Percentiles rank a stretch among this genome's conserved stretches.
These are phyloP conservation scores for Pygocentrus nattereri DNA, from an alignment of 2,797 vertebrate species.

Conservation along the genomic window DNA sequence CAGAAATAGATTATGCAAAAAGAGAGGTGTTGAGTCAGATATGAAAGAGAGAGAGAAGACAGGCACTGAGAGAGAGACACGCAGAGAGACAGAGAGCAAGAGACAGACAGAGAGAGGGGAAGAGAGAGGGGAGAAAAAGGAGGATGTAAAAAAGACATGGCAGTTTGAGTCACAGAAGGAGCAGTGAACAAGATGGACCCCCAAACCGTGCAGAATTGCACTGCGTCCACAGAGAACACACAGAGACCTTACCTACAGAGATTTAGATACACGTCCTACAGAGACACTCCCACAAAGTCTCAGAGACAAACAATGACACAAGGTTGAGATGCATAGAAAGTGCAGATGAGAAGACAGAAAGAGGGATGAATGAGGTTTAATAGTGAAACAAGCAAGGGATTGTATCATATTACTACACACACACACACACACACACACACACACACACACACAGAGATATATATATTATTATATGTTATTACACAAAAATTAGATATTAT, in stretches of 20 bases:
- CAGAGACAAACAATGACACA: constrained; percentile 30
- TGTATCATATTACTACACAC: not conserved
- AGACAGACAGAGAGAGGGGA: constrained; percentile 10
- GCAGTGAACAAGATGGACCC: constrained; percentile 62
- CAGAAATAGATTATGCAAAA: constrained; percentile 73
- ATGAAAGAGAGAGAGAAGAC: constrained; percentile 64
- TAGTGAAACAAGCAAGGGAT: constrained; percentile 51
- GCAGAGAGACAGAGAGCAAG: constrained; percentile 49
- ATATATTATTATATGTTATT: too few species aligned
- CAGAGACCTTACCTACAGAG: constrained; percentile 34
- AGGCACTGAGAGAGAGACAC: constrained; percentile 49
- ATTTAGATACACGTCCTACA: constrained; percentile 50
- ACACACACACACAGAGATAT: too few species aligned
- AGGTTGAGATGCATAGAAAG: constrained; percentile 4
- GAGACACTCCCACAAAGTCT: constrained; percentile 42
- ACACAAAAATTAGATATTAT: too few species aligned
- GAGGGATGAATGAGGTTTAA: constrained; percentile 37
- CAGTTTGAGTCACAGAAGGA: constrained; percentile 41
- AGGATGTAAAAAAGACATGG: constrained; percentile 53
- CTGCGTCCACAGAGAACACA: constrained; percentile 16
- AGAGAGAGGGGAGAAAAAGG: constrained; percentile 58
- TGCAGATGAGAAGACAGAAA: not conserved
- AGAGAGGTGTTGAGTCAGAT: constrained; percentile 83
- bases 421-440: constrained; percentile 29
- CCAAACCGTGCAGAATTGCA: constrained; percentile 67